A percentile compares a stretch with the other conserved stretches of the same genome.
Conservation (phyloP, 2,797 vertebrate species). For the Sternotherus odoratus region DNA sequence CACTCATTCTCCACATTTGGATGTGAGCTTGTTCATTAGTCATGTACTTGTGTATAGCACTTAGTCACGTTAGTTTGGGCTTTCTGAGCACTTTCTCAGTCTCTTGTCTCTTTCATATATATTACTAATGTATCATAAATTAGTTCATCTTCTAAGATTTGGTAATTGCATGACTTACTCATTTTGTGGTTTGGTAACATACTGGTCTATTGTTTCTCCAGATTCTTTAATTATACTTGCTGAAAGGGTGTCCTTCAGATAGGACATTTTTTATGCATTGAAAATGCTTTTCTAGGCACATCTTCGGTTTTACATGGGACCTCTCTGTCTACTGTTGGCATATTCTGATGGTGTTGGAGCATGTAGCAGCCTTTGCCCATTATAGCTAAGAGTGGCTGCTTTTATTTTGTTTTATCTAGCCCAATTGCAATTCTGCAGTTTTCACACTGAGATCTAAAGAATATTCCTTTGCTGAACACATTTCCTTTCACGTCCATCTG, state of each 20-base stretch:
- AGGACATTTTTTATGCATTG: background rate
- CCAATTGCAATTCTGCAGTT: background rate
- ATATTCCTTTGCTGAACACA: background rate
- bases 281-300: background rate
- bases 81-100: slow-evolving; percentile 11
- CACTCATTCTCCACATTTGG: background rate
- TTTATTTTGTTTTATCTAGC: background rate
- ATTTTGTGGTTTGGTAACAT: background rate
- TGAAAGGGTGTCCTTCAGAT: background rate
- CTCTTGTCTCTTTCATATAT: background rate
- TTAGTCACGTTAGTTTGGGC: background rate
- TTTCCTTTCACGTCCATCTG: background rate
- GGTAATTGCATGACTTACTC: background rate
- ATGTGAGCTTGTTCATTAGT: background rate
- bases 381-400: background rate
- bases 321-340: background rate
- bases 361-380: background rate
- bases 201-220: background rate
- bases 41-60: background rate
- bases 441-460: background rate
- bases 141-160: background rate
- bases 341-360: background rate
- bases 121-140: background rate
- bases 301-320: background rate
- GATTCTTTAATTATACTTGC: background rate